A percentile compares a stretch with the other conserved stretches of the same genome.
These are phyloP conservation scores for Epistrophe eligans DNA, from an alignment of 2,888 invertebrate species.

Conservation along the genomic window DNA sequence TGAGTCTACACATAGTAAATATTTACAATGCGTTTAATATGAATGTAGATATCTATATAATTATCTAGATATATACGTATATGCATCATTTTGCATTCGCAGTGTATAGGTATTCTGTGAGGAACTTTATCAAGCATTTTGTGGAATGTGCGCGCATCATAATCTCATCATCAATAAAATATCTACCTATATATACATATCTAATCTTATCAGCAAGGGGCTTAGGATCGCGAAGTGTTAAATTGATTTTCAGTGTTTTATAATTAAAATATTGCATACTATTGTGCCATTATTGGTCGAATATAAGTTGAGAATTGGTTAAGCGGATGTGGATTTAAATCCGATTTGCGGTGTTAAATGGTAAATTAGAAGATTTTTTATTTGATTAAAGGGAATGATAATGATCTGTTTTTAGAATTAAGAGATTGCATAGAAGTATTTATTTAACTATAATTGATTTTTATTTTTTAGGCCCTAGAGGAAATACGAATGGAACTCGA, in stretches of 20 bases:
- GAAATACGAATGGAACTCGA: not conserved
- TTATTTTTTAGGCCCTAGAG: not conserved
- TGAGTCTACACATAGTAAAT: constrained; percentile 49
- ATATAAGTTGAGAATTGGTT: not conserved
- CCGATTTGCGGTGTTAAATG: constrained; percentile 57
- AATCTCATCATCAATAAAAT: constrained; percentile 17
- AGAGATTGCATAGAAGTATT: not conserved
- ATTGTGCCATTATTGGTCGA: constrained; percentile 16
- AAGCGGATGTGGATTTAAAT: constrained; percentile 40
- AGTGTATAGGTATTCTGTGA: not conserved
- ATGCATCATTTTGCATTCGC: constrained; percentile 28
- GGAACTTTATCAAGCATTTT: constrained; percentile 11
- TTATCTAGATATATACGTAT: not conserved
- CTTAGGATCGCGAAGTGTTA: constrained; percentile 63
- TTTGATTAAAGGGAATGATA: constrained; percentile 27
- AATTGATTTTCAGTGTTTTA: constrained; percentile 73
- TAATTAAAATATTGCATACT: constrained; percentile 68
- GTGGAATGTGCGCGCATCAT: constrained; percentile 8
- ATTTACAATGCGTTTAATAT: constrained; percentile 50
- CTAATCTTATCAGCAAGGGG: constrained; percentile 70
- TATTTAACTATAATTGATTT: constrained; percentile 28
- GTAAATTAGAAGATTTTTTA: constrained; percentile 47
- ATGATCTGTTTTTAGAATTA: constrained; percentile 2
- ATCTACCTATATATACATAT: constrained; percentile 20
- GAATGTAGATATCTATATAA: constrained; percentile 12